Percentiles rank a stretch among this genome's conserved stretches.
Conservation (phyloP, 2,888 invertebrate genomes). For the Catotricha subobsoleta region DNA sequence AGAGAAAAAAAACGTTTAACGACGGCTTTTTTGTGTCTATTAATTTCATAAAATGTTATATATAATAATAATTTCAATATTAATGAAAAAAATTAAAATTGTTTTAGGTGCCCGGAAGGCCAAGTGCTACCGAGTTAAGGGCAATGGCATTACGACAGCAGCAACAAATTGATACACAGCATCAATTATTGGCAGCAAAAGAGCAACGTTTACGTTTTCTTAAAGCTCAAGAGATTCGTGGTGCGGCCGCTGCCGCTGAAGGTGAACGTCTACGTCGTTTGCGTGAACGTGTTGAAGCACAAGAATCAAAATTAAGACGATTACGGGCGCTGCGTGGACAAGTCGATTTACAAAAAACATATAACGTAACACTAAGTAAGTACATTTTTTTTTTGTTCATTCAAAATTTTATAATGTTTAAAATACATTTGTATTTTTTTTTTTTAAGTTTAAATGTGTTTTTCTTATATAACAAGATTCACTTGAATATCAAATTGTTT, state of each 20-base stretch:
- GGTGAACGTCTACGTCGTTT: conserved; percentile 73
- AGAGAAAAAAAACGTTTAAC: no score
- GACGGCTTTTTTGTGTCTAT: no score
- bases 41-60: no score
- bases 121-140: conserved; percentile 88
- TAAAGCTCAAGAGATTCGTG: conserved; percentile 71
- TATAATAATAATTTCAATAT: no score
- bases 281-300: conserved; percentile 82
- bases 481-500: no score
- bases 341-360: conserved; percentile 82
- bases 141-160: conserved; percentile 96
- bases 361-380: conserved; percentile 81
- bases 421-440: no score
- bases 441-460: no score
- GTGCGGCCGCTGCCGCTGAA: conserved; percentile 45
- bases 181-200: conserved; percentile 76
- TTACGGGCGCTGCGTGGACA: conserved; percentile 83
- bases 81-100: no score
- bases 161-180: conserved; percentile 93
- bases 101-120: conserved; percentile 86
- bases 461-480: no score
- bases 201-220: conserved; percentile 86
- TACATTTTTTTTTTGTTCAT: conserved; percentile 24
- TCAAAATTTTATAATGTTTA: no score
- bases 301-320: conserved; percentile 83